These are phyloP conservation scores for Drosophila rhopaloa DNA, from an alignment of 1,140 invertebrate genomes.

Conservation along the genomic window DNA sequence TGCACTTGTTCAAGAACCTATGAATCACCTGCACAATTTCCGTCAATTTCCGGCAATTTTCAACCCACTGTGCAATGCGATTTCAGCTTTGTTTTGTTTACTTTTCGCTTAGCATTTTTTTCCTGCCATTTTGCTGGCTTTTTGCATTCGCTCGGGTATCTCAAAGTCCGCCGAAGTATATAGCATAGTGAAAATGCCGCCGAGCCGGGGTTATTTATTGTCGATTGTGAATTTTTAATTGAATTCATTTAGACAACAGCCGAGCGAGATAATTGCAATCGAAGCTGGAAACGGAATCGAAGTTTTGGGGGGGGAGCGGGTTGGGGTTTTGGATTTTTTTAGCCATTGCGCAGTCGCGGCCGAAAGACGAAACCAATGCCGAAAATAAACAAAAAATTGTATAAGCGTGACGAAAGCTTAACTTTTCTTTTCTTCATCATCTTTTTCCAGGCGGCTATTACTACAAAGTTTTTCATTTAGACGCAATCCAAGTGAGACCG, in stretches of 20 bases:
- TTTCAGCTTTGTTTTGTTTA: conserved; percentile 38
- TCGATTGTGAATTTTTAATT: conserved; percentile 73
- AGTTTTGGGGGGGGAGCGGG: neutral
- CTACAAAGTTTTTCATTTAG: conserved; percentile 53
- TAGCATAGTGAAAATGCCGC: conserved; percentile 44
- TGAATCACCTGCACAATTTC: conserved; percentile 4
- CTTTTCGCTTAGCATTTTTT: conserved; percentile 26
- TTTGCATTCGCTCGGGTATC: conserved; percentile 46
- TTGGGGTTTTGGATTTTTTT: neutral
- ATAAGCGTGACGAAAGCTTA: conserved; percentile 69
- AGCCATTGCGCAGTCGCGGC: conserved; percentile 17
- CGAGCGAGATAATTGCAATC: conserved; percentile 47
- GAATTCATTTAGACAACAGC: conserved; percentile 56
- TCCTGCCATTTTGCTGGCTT: conserved; percentile 16
- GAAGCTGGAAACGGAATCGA: conserved; percentile 28
- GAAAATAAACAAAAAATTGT: conserved; percentile 30
- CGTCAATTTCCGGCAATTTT: neutral
- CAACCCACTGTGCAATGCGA: conserved; percentile 50
- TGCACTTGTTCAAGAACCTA: conserved; percentile 11
- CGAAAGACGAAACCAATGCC: conserved; percentile 12
- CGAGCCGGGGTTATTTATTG: conserved; percentile 61
- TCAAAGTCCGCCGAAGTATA: conserved; percentile 36
- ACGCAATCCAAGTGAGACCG: conserved; percentile 63
- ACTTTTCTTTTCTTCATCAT: conserved; percentile 44
- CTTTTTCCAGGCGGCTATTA: conserved; percentile 5